These are phyloP conservation scores for Heliconius erato DNA, from an alignment of 2,888 invertebrate genomes.

Conservation along the genomic window DNA sequence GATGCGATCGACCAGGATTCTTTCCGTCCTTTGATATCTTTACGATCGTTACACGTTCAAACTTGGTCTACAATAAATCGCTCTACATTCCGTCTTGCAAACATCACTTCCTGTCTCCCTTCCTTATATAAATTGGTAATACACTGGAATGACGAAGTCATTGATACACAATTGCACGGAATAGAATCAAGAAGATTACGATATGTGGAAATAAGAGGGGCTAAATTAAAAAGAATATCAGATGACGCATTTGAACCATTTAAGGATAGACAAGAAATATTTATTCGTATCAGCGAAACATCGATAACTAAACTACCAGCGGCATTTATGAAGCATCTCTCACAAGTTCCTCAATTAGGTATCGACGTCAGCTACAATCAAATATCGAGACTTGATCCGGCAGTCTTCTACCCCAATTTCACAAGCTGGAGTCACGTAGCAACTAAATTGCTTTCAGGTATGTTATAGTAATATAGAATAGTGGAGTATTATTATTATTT, in stretches of 20 bases:
- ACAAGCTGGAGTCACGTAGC: constrained; percentile 95
- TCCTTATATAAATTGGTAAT: constrained; percentile 91
- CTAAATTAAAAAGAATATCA: constrained; percentile 90
- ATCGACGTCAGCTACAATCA: constrained; percentile 94
- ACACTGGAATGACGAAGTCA: constrained; percentile 89
- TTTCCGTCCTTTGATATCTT: constrained; percentile 89
- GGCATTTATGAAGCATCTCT: constrained; percentile 91
- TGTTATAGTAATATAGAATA: constrained; percentile 56
- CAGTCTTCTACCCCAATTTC: constrained; percentile 94
- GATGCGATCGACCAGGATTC: constrained; percentile 91
- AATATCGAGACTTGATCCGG: constrained; percentile 91
- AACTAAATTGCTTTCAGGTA: constrained; percentile 93
- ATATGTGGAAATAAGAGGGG: constrained; percentile 92
- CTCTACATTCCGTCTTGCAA: constrained; percentile 88
- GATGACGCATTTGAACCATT: constrained; percentile 92
- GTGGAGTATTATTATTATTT: too few species aligned
- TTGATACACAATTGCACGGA: constrained; percentile 91
- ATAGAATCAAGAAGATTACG: constrained; percentile 92
- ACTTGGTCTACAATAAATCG: constrained; percentile 92
- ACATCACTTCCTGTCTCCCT: constrained; percentile 89
- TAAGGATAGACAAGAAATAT: constrained; percentile 90
- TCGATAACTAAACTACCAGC: constrained; percentile 92
- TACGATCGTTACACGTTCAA: constrained; percentile 90
- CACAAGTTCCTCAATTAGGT: constrained; percentile 91
- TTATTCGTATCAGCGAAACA: constrained; percentile 91